These are phyloP conservation scores for Xestoiulus laeticollis DNA, from an alignment of 2,888 invertebrate genomes.

Conservation along the genomic window DNA sequence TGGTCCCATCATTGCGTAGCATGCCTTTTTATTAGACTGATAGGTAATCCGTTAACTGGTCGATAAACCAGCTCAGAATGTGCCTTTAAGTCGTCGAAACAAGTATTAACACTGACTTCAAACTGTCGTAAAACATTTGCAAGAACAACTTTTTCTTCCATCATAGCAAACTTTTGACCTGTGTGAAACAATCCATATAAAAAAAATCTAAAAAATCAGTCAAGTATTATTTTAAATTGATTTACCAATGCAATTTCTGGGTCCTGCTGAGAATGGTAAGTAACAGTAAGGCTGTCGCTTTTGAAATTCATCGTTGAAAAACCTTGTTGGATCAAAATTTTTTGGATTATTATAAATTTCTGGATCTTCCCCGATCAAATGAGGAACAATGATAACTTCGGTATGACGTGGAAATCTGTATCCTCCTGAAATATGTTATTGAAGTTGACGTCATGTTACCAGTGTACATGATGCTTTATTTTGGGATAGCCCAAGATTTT, in stretches of 20 bases:
- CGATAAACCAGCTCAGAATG: too few species aligned
- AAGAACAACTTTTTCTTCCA: conserved; percentile 55
- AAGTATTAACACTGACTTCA: neutral
- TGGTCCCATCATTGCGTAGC: too few species aligned
- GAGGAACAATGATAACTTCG: neutral
- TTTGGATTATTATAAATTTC: neutral
- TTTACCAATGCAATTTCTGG: conserved; percentile 55
- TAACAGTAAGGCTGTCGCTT: conserved; percentile 46
- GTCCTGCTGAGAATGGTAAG: conserved; percentile 55
- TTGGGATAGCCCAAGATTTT: too few species aligned
- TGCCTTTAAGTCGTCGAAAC: too few species aligned
- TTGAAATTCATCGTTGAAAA: conserved; percentile 27
- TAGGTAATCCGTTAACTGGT: too few species aligned
- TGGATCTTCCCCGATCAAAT: neutral
- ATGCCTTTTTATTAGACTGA: too few species aligned
- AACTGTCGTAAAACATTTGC: conserved; percentile 47
- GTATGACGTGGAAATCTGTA: neutral
- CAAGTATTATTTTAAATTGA: too few species aligned
- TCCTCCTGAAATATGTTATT: conserved; percentile 23
- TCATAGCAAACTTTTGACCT: conserved; percentile 54
- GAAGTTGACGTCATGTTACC: too few species aligned
- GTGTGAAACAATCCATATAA: too few species aligned
- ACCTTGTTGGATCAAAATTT: conserved; percentile 22
- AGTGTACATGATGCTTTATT: too few species aligned
- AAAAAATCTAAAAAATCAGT: too few species aligned